phyloP scores from a whole-genome alignment of 1,140 invertebrate genomes.

The Telenomus remus region DNA sequence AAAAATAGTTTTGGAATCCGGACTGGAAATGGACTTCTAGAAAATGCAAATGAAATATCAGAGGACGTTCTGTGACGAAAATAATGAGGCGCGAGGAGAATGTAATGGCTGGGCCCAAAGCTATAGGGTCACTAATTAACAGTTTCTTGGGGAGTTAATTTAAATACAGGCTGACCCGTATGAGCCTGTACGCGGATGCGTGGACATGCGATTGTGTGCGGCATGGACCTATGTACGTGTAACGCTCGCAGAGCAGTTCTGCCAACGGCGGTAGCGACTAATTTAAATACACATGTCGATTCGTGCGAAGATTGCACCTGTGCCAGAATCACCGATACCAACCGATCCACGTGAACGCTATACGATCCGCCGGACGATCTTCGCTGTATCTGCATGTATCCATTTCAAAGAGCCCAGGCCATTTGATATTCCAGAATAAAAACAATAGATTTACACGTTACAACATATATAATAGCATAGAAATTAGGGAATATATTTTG shows the following conservation, averaged over 20 bases:
- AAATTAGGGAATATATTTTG: slow-evolving; percentile 6
- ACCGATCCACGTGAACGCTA: slow-evolving; percentile 37
- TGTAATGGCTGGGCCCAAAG: slow-evolving; percentile 63
- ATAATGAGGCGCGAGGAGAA: slow-evolving; percentile 65
- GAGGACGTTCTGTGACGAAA: slow-evolving; percentile 10
- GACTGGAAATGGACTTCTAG: slow-evolving; percentile 4
- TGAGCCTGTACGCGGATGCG: slow-evolving; percentile 27
- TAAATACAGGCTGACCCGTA: slow-evolving; percentile 66
- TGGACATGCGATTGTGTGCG: slow-evolving; percentile 16
- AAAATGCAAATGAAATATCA: slow-evolving; percentile 31
- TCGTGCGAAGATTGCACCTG: slow-evolving; percentile 72
- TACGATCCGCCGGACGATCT: slow-evolving; percentile 19
- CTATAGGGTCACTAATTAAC: slow-evolving; percentile 70
- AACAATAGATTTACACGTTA: slow-evolving; percentile 4
- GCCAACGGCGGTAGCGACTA: slow-evolving; percentile 69
- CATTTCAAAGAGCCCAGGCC: slow-evolving; percentile 5
- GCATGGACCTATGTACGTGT: slow-evolving; percentile 37
- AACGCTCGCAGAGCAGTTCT: slow-evolving; percentile 49
- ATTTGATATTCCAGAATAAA: slow-evolving; percentile 16
- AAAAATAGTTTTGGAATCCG: neutral
- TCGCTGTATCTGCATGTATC: slow-evolving; percentile 17
- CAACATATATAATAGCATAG: slow-evolving; percentile 1
- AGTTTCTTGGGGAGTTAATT: slow-evolving; percentile 70
- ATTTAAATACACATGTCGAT: slow-evolving; percentile 76
- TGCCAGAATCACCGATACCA: slow-evolving; percentile 53